Evolutionary conservation across 2,797 vertebrate species (phyloP).

Genomic region (Petrocephalus schoutedeni): DNA sequence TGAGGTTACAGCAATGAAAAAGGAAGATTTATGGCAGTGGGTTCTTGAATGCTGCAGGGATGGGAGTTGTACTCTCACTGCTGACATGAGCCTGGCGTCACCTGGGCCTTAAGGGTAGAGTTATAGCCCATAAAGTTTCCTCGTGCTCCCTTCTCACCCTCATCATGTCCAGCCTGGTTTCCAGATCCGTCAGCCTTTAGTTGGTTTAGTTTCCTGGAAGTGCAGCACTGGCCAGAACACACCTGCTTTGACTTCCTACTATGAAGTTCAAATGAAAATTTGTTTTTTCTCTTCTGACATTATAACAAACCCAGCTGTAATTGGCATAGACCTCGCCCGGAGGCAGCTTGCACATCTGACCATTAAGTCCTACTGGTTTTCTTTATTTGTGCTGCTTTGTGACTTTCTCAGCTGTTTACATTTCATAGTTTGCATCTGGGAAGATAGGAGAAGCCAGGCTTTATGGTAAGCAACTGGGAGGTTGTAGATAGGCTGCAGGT

Average conservation of each 20-base stretch:
- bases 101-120: background rate
- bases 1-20: background rate
- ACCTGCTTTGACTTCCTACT: too few species aligned
- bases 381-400: too few species aligned
- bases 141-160: background rate
- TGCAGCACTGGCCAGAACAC: too few species aligned
- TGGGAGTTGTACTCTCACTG: background rate
- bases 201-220: background rate
- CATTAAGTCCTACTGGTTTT: background rate
- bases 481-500: background rate
- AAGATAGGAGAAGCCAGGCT: background rate
- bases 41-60: background rate
- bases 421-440: too few species aligned
- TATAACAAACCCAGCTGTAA: background rate
- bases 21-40: background rate
- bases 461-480: background rate
- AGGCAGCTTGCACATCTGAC: background rate
- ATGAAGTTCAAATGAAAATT: background rate
- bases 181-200: background rate
- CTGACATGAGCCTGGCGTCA: background rate
- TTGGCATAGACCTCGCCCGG: background rate
- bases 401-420: too few species aligned
- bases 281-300: background rate
- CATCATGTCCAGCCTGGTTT: background rate
- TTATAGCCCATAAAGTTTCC: background rate